A percentile compares a stretch with the other conserved stretches of the same genome.
These are phyloP conservation scores for Zoanthus gigantus DNA, from an alignment of 92 coral and sea anemone species.

Conservation along the genomic window DNA sequence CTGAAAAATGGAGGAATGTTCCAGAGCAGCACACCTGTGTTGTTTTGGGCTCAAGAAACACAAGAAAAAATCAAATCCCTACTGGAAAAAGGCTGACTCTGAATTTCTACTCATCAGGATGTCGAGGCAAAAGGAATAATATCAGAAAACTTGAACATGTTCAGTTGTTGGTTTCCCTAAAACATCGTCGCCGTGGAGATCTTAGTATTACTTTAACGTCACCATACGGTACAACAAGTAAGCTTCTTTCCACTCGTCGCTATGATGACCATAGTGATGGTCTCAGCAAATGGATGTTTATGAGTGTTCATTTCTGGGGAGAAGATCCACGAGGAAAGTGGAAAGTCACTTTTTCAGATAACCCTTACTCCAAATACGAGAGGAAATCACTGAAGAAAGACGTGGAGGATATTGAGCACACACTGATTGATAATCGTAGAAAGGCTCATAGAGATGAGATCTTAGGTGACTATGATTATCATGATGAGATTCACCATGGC, in stretches of 20 bases:
- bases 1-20: slow-evolving; percentile 78
- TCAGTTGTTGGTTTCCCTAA: slow-evolving; percentile 78
- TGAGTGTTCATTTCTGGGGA: slow-evolving; percentile 95
- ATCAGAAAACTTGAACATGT: slow-evolving; percentile 87
- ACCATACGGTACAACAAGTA: slow-evolving; percentile 81
- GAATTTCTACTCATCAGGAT: slow-evolving; percentile 73
- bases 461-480: slow-evolving; percentile 84
- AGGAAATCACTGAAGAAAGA: slow-evolving; percentile 65
- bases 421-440: slow-evolving; percentile 76
- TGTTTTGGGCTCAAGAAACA: slow-evolving; percentile 57
- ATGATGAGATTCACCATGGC: slow-evolving; percentile 97
- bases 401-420: slow-evolving; percentile 85
- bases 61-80: slow-evolving; percentile 61
- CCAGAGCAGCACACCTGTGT: slow-evolving; percentile 80
- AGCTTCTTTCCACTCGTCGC: slow-evolving; percentile 80
- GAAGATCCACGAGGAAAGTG: slow-evolving; percentile 85
- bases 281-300: slow-evolving; percentile 87
- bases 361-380: slow-evolving; percentile 50
- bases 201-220: slow-evolving; percentile 79
- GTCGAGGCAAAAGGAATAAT: slow-evolving; percentile 71
- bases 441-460: slow-evolving; percentile 83
- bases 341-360: slow-evolving; percentile 75
- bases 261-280: slow-evolving; percentile 79
- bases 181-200: slow-evolving; percentile 86
- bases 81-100: slow-evolving; percentile 65